Evolutionary conservation across 1,140 invertebrate genomes (phyloP).

Genomic region (Olivierus martensii): DNA sequence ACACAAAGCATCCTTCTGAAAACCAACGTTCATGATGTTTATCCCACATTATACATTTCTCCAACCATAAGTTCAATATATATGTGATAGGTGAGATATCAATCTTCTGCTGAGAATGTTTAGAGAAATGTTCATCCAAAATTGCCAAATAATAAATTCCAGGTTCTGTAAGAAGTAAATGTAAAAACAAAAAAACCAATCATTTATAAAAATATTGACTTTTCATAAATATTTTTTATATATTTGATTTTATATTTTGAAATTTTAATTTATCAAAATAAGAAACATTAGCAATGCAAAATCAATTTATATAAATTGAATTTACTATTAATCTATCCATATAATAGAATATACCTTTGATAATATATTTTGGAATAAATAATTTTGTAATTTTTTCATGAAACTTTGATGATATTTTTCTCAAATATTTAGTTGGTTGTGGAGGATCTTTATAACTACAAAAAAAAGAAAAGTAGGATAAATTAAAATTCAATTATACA

Average conservation of each 20-base stretch:
- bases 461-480: neutral
- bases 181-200: too few relatives aligned
- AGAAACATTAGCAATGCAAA: too few relatives aligned
- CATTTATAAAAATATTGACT: too few relatives aligned
- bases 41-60: slow-evolving; percentile 4
- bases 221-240: too few relatives aligned
- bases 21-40: neutral
- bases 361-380: slow-evolving; percentile 2
- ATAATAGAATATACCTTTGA: slow-evolving; percentile 5
- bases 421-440: neutral
- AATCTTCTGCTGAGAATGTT: too few relatives aligned
- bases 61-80: neutral
- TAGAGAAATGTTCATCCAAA: neutral
- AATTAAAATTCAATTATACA: too few relatives aligned
- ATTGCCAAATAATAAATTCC: slow-evolving; percentile 9
- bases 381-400: neutral
- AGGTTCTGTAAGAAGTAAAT: too few relatives aligned
- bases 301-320: too few relatives aligned
- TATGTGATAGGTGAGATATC: too few relatives aligned
- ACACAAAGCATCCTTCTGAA: neutral
- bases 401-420: neutral
- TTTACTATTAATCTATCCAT: too few relatives aligned
- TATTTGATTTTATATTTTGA: too few relatives aligned
- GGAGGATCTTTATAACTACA: slow-evolving; percentile 3
- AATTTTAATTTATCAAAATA: too few relatives aligned